Percentiles rank a stretch among this genome's conserved stretches.
Conservation (phyloP, 2,888 invertebrate species). For the Brenthis daphne region DNA sequence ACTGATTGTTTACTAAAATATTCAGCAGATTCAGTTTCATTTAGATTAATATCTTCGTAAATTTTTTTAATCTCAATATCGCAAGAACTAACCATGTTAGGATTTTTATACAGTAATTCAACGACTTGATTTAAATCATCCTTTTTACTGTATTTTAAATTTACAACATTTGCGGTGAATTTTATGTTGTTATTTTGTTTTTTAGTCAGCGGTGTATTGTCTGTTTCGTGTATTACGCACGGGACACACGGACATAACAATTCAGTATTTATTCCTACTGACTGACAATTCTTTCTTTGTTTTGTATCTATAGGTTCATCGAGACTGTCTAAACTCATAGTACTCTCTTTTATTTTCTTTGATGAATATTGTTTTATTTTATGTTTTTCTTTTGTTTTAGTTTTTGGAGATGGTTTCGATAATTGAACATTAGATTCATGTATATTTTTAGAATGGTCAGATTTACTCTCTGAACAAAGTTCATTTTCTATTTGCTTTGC, state of each 20-base stretch:
- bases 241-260: conserved; percentile 65
- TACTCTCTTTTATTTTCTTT: conserved; percentile 57
- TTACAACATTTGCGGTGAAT: neutral
- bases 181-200: conserved; percentile 30
- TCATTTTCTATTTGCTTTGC: conserved; percentile 29
- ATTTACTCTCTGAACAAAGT: conserved; percentile 21
- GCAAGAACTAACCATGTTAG: conserved; percentile 56
- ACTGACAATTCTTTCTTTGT: conserved; percentile 53
- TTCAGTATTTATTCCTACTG: conserved; percentile 69
- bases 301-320: conserved; percentile 51
- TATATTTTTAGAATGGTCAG: conserved; percentile 12
- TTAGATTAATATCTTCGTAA: conserved; percentile 44
- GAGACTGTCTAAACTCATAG: conserved; percentile 72
- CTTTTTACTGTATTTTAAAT: conserved; percentile 11
- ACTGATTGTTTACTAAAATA: conserved; percentile 39
- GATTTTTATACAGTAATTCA: conserved; percentile 69
- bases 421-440: conserved; percentile 21
- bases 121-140: conserved; percentile 48
- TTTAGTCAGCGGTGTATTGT: conserved; percentile 49
- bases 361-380: conserved; percentile 38
- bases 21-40: conserved; percentile 46
- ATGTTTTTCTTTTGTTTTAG: conserved; percentile 24
- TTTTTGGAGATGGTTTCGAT: conserved; percentile 33
- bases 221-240: conserved; percentile 67
- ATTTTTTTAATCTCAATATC: conserved; percentile 49